Percentiles rank a stretch among this genome's conserved stretches.
Evolutionary conservation across 2,113 vertebrate genomes (phyloP).

Genomic region (Phaetusa simplex): DNA sequence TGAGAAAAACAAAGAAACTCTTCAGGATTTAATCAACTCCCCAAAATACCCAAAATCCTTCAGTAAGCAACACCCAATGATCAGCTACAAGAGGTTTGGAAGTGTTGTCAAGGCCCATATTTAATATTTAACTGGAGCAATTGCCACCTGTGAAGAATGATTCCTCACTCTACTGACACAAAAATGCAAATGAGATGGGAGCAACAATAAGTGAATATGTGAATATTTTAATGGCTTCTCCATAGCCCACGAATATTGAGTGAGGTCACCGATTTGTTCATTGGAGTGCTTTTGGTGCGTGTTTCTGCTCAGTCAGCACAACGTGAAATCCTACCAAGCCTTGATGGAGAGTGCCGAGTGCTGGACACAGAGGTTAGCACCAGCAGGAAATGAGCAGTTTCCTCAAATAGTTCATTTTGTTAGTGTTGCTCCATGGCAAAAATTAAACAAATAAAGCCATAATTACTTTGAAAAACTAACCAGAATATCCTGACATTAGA

Average conservation of each 20-base stretch:
- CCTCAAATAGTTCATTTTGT: slow-evolving; percentile 29
- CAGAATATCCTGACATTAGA: slow-evolving; percentile 40
- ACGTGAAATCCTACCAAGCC: not conserved
- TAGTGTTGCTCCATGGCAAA: slow-evolving; percentile 39
- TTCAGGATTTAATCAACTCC: not conserved
- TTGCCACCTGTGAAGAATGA: not conserved
- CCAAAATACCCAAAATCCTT: not conserved
- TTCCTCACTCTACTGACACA: not conserved
- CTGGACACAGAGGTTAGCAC: not conserved
- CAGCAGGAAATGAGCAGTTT: slow-evolving; percentile 52
- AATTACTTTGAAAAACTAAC: slow-evolving; percentile 44
- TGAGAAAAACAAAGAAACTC: not conserved
- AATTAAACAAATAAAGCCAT: slow-evolving; percentile 45
- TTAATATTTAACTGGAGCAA: slow-evolving; percentile 10
- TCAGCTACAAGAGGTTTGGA: not conserved
- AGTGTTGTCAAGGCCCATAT: not conserved
- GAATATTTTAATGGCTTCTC: slow-evolving; percentile 1
- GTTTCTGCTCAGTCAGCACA: slow-evolving; percentile 32
- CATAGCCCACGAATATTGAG: not conserved
- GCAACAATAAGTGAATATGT: not conserved
- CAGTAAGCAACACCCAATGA: not conserved
- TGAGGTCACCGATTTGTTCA: not conserved
- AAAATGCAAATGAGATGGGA: not conserved
- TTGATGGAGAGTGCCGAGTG: not conserved
- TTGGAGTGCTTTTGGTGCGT: not conserved